Base-by-base conservation (phyloP, 2,888 invertebrate genomes). In the Chloroclystis v-ata region DNA sequence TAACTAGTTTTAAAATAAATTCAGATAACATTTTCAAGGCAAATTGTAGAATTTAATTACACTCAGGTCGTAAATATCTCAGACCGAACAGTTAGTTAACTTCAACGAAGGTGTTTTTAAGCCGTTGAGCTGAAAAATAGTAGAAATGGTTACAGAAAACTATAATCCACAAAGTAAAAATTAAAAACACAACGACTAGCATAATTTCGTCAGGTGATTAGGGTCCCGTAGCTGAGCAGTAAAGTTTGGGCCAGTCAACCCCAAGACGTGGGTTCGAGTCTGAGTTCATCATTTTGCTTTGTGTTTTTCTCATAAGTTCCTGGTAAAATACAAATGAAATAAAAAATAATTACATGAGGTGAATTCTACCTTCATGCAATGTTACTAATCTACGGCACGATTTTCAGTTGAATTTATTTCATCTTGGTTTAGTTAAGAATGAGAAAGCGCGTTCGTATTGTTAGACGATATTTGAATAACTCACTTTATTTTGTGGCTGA, bases 41-140 rank as follows among this genome's bases (percentile, higher is more conserved):
- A 54, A 66, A 64, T 63, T 66, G 59, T 57, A 56, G 66, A 69
- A 75, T 72, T 74, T 75, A 75, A 76, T 76, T 76, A 72, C 63
- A 43, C 45, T 48, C 33, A n/a, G 46, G 51, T 69, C 74, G 72
- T 75, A 77, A 77, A 77, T 75, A 74, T 67, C 55, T 69, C 69
- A 61, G 47, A 49, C 58, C 57, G 46, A 61, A 56, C 46, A 56
- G 55, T 60, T 60, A 63, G 59, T 59, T 59, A 54, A 57, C 59
- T 54, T 63, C 58, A 59, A 55, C 54, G 55, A 56, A 58, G 61
- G 59, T 57, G 56, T 58, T 57, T 59, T 10, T 16, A 9, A 24
- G n/a, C 35, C 20, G 20, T 20, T 8, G 35, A 20, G 8, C 10
- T 11, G 11, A 11, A 1, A 20, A 11, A 1, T 20, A 7, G 11